phyloP scores from a whole-genome alignment of 2,797 vertebrate genomes.

The Acipenser oxyrinchus region DNA sequence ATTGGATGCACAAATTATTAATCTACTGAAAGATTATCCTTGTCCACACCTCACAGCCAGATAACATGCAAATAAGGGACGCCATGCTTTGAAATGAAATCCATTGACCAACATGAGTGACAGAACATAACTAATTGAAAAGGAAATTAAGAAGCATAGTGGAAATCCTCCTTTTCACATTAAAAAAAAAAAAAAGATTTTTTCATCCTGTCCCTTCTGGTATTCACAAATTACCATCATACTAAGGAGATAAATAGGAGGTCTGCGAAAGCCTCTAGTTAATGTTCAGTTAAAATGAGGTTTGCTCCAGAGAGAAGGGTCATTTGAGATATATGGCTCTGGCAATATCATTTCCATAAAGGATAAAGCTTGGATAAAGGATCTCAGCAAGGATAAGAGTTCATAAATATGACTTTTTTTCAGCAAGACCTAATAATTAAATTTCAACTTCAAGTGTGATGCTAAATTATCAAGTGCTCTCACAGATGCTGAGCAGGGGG shows the following conservation, averaged over 20 bases:
- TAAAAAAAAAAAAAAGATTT: background rate
- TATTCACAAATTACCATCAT: background rate
- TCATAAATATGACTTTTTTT: conserved; percentile 4
- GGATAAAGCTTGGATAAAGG: background rate
- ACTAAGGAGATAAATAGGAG: background rate
- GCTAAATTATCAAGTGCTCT: conserved; percentile 1
- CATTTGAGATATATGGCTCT: background rate
- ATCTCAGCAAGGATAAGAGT: background rate
- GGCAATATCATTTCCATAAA: conserved; percentile 4
- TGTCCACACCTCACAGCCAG: background rate
- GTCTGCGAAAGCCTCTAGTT: background rate
- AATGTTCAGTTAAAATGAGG: background rate
- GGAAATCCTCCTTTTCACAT: conserved; percentile 2
- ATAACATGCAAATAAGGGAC: background rate
- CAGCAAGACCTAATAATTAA: background rate
- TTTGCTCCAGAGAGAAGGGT: background rate
- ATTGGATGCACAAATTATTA: too few species aligned
- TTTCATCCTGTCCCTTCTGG: background rate
- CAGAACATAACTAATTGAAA: conserved; percentile 4
- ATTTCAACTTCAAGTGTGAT: background rate
- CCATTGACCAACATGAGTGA: conserved; percentile 1
- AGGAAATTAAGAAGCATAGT: background rate
- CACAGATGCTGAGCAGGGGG: background rate
- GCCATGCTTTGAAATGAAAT: background rate
- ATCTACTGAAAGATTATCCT: too few species aligned